Conservation (phyloP, 1,140 invertebrate genomes). For the Brachionus angularis region DNA sequence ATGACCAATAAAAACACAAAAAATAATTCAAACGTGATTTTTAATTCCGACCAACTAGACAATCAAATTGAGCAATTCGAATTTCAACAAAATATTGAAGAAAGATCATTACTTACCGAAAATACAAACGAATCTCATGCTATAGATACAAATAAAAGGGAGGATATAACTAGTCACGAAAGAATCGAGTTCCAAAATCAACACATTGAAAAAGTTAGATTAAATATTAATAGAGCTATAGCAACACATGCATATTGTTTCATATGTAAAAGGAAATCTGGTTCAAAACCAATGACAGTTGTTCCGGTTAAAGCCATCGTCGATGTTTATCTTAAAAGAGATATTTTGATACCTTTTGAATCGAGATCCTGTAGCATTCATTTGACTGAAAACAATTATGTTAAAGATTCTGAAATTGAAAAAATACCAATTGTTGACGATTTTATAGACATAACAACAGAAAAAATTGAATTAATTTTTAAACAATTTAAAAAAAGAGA, state of each 20-base stretch:
- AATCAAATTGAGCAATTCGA: no score
- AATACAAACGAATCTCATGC: not conserved
- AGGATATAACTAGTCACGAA: no score
- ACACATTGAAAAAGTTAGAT: slow-evolving; percentile 5
- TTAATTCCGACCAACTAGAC: not conserved
- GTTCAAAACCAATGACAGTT: slow-evolving; percentile 9
- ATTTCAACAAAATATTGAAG: no score
- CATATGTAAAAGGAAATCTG: slow-evolving; percentile 1
- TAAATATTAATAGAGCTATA: not conserved
- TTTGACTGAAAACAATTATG: not conserved
- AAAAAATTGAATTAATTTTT: slow-evolving; percentile 7
- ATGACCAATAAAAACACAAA: no score
- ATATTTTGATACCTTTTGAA: not conserved
- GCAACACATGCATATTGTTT: slow-evolving; percentile 1
- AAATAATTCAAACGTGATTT: not conserved
- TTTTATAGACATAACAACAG: not conserved
- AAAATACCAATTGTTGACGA: not conserved
- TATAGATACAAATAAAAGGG: no score
- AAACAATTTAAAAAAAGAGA: not conserved
- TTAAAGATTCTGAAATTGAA: not conserved
- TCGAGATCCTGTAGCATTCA: not conserved
- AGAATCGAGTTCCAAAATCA: no score
- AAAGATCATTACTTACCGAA: not conserved
- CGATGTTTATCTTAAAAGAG: not conserved
- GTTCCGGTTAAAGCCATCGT: slow-evolving; percentile 1